phyloP scores from a whole-genome alignment of 2,888 invertebrate species.

The Hermaeophaga mercurialis region DNA sequence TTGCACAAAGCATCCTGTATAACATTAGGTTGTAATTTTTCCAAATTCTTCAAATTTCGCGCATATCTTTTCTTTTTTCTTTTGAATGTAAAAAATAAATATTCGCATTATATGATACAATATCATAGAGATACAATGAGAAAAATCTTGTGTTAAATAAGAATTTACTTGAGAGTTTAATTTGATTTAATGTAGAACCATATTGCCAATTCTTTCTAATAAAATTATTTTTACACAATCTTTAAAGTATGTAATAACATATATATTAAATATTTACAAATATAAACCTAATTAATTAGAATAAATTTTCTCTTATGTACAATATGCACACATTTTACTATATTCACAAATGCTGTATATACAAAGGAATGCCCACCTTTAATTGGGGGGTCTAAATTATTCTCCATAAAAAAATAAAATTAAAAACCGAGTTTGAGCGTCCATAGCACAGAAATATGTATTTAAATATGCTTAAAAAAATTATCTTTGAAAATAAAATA shows the following conservation, averaged over 20 bases:
- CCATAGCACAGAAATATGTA: constrained; percentile 21
- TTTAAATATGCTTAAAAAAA: no score
- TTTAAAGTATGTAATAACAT: constrained; percentile 53
- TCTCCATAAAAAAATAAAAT: constrained; percentile 22
- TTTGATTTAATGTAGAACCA: constrained; percentile 48
- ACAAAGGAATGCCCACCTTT: constrained; percentile 53
- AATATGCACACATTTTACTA: constrained; percentile 50
- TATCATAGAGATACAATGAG: no score
- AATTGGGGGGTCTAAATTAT: constrained; percentile 11
- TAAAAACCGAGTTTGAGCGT: constrained; percentile 33
- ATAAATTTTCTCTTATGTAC: constrained; percentile 56
- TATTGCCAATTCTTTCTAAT: constrained; percentile 51
- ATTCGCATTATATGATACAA: no score
- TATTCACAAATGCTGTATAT: constrained; percentile 48
- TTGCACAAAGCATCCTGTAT: no score
- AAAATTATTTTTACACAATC: constrained; percentile 53
- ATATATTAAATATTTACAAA: constrained; percentile 50
- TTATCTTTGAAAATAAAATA: no score
- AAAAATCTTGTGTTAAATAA: background rate
- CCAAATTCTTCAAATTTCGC: no score
- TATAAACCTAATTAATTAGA: constrained; percentile 54
- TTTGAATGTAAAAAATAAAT: no score
- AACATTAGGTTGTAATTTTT: no score
- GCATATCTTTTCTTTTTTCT: no score
- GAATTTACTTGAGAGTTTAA: constrained; percentile 45